Percentiles rank a stretch among this genome's conserved stretches.
phyloP scores from a whole-genome alignment of 2,113 vertebrate species.

The Paratilapia polleni region DNA sequence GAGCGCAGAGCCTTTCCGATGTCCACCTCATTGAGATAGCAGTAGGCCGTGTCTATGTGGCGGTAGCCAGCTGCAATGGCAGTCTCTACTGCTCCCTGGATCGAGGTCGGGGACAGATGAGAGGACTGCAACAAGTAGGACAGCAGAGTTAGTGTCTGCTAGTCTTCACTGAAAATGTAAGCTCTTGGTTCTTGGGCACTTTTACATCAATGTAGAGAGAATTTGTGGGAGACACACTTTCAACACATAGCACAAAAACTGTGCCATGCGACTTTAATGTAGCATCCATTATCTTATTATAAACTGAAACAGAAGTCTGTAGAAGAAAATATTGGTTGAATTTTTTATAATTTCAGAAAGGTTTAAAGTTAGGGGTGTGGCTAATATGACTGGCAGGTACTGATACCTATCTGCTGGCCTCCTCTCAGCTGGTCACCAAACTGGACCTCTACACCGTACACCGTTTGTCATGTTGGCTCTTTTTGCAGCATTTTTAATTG shows the following conservation, averaged over 20 bases:
- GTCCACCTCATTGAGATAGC: slow-evolving; percentile 75
- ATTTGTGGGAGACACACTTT: not conserved
- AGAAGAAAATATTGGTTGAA: too few relatives aligned
- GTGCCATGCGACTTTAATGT: too few relatives aligned
- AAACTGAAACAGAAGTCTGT: too few relatives aligned
- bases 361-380: too few relatives aligned
- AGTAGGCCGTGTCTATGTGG: slow-evolving; percentile 79
- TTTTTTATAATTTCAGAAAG: too few relatives aligned
- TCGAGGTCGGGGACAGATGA: not conserved
- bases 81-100: slow-evolving; percentile 73
- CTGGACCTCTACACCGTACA: too few relatives aligned
- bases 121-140: slow-evolving; percentile 41
- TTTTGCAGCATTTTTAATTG: not conserved
- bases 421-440: too few relatives aligned
- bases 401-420: too few relatives aligned
- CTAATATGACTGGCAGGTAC: too few relatives aligned
- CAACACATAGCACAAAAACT: not conserved
- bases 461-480: too few relatives aligned
- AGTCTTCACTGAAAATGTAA: not conserved
- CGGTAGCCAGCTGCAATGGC: slow-evolving; percentile 82
- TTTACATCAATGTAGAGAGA: fast-evolving
- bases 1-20: slow-evolving; percentile 77
- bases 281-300: too few relatives aligned
- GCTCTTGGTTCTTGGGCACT: not conserved
- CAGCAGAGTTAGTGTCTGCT: not conserved